phyloP scores from a whole-genome alignment of 2,797 vertebrate species.

The Epinephelus malabaricus region DNA sequence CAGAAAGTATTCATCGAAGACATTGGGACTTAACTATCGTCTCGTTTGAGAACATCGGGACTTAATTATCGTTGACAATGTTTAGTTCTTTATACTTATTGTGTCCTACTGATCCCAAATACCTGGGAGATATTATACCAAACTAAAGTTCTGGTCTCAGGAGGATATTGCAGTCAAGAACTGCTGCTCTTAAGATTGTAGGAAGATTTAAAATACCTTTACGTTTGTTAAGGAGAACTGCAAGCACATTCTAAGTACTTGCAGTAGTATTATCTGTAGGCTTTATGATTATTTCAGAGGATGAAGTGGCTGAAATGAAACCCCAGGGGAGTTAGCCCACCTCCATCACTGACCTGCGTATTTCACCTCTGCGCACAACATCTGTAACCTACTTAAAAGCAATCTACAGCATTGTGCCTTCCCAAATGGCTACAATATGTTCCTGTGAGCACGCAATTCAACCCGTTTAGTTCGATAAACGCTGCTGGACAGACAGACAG shows the following conservation, averaged over 20 bases:
- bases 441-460: slow-evolving; percentile 2
- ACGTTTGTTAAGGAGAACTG: neutral
- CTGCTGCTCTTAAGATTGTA: neutral
- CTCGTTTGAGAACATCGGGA: too few relatives aligned
- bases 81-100: too few relatives aligned
- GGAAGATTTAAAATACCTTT: too few relatives aligned
- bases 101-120: too few relatives aligned
- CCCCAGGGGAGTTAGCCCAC: neutral
- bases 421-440: slow-evolving; percentile 55
- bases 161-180: neutral
- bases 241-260: neutral
- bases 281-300: neutral
- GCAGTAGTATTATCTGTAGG: neutral
- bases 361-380: slow-evolving; percentile 58
- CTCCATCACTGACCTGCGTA: slow-evolving; percentile 29
- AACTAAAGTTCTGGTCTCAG: neutral
- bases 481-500: neutral
- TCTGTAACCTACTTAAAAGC: slow-evolving; percentile 53
- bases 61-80: too few relatives aligned
- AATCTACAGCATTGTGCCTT: neutral
- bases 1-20: too few relatives aligned
- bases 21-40: too few relatives aligned
- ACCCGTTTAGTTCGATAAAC: neutral
- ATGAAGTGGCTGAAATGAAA: slow-evolving; percentile 16
- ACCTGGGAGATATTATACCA: too few relatives aligned